These are phyloP conservation scores for Adelosebastes latens DNA, from an alignment of 2,797 vertebrate species.

Conservation along the genomic window DNA sequence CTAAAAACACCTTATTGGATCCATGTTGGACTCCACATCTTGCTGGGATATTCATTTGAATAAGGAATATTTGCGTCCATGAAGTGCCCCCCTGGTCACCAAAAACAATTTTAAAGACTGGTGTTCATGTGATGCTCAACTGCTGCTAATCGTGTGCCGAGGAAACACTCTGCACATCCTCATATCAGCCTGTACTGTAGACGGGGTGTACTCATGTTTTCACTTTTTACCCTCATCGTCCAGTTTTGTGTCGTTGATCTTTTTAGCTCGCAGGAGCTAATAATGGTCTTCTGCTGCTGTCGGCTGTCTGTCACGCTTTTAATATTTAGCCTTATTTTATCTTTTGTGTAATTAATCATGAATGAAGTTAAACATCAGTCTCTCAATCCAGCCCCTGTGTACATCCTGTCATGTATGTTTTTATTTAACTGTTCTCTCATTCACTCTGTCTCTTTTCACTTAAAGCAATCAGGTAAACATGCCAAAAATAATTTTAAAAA, in stretches of 20 bases:
- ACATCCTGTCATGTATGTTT: constrained; percentile 19
- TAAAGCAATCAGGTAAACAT: constrained; percentile 40
- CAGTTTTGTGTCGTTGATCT: constrained; percentile 1
- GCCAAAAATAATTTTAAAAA: constrained; percentile 39
- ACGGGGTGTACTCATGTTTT: neutral
- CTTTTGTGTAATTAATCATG: neutral
- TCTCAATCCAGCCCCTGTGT: neutral
- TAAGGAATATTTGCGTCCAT: neutral
- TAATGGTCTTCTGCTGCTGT: neutral
- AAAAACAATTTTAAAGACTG: neutral
- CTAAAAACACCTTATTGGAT: neutral
- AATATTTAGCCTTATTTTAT: neutral
- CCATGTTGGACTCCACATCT: neutral
- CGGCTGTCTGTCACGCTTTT: neutral
- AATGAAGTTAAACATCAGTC: neutral
- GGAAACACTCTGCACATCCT: constrained; percentile 6
- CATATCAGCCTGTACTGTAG: constrained; percentile 35
- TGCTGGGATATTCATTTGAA: constrained; percentile 6
- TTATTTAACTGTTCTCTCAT: neutral
- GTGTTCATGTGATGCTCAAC: constrained; percentile 13
- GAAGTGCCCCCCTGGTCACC: neutral
- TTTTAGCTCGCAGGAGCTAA: neutral
- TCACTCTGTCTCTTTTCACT: constrained; percentile 1
- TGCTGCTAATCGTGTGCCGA: constrained; percentile 53
- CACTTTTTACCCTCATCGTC: neutral